Percentiles rank a stretch among this genome's conserved stretches.
phyloP scores from a whole-genome alignment of 2,113 vertebrate genomes.

The Ctenomys sociabilis region DNA sequence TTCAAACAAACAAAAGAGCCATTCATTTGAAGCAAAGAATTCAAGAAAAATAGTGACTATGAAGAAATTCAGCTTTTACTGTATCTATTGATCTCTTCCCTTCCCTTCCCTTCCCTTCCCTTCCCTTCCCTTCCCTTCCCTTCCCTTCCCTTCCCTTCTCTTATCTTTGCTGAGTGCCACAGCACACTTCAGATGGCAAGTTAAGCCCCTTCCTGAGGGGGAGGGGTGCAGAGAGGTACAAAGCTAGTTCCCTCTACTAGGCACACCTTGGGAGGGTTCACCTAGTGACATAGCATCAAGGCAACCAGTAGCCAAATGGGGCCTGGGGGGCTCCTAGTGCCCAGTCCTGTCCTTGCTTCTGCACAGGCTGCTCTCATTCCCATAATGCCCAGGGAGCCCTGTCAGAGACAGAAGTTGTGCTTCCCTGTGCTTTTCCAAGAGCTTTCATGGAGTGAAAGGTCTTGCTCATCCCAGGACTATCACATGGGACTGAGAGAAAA shows the following conservation, averaged over 20 bases:
- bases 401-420: background rate
- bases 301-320: background rate
- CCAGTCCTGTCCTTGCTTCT: too few species aligned
- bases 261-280: background rate
- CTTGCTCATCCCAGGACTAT: background rate
- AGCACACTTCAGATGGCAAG: accelerated
- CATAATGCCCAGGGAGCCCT: background rate
- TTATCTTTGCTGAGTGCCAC: background rate
- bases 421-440: background rate
- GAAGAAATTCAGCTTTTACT: too few species aligned
- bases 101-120: too few species aligned
- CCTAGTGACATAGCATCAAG: accelerated
- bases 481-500: background rate
- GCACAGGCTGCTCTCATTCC: background rate
- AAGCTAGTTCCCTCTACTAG: background rate
- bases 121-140: too few species aligned
- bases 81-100: accelerated
- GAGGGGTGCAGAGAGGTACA: background rate
- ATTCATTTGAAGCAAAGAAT: background rate
- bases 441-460: background rate
- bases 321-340: accelerated
- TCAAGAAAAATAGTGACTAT: background rate
- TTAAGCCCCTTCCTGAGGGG: background rate
- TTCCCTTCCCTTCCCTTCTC: too few species aligned
- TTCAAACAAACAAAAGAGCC: background rate